phyloP scores from a whole-genome alignment of 2,888 invertebrate genomes.

The Ctenicera cuprea region DNA sequence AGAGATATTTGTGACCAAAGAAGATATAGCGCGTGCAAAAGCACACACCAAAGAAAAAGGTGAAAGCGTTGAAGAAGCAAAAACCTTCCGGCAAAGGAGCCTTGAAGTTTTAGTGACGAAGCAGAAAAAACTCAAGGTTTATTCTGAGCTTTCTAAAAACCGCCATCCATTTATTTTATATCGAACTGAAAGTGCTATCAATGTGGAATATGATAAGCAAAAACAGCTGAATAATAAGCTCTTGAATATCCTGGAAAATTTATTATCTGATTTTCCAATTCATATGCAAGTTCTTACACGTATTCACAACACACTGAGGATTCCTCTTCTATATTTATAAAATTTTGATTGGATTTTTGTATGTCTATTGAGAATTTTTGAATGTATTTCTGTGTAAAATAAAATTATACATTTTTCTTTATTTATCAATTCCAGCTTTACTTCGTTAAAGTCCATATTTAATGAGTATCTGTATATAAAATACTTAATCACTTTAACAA shows the following conservation, averaged over 20 bases:
- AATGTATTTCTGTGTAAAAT: no score
- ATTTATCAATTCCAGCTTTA: no score
- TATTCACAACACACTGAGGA: conserved; percentile 74
- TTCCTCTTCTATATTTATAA: conserved; percentile 56
- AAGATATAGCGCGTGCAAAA: conserved; percentile 5
- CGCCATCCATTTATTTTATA: conserved; percentile 64
- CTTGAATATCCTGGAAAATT: conserved; percentile 75
- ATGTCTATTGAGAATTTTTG: not conserved
- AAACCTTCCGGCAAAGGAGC: conserved; percentile 66
- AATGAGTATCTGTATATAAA: no score
- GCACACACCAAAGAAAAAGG: not conserved
- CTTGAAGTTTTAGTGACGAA: conserved; percentile 79
- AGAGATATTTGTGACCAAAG: not conserved
- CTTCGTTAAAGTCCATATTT: no score
- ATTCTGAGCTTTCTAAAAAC: conserved; percentile 73
- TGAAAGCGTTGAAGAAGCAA: conserved; percentile 34
- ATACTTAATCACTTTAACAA: no score
- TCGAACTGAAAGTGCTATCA: conserved; percentile 72
- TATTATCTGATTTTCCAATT: conserved; percentile 79
- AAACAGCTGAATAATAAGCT: conserved; percentile 77
- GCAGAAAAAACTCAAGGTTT: conserved; percentile 81
- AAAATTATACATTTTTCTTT: no score
- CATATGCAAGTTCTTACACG: conserved; percentile 71
- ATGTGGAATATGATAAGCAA: conserved; percentile 77
- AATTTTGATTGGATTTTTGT: not conserved